Evolutionary conservation across 2,113 vertebrate species (phyloP), one percentile per base, ranked within the genome.

Genomic region (Progne subis): DNA sequence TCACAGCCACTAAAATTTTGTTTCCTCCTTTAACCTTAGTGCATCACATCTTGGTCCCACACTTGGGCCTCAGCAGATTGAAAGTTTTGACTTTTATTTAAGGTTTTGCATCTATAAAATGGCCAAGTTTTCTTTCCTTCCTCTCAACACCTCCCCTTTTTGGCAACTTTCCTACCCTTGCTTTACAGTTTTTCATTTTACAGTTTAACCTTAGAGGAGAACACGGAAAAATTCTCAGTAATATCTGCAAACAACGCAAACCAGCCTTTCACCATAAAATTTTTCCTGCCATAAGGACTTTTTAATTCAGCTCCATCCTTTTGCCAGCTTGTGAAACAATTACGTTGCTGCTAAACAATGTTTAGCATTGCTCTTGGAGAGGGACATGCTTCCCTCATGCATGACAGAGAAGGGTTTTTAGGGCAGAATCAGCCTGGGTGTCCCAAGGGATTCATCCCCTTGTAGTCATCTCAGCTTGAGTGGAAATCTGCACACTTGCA

Each of bases 91-190:
- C 50, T 94, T 83, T 95, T 93, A 90, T 86, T 96, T 95, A 90
- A 94, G 49, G 11, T 56, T 75, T 81, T 93, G 56, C 20, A 86
- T 88, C 76, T 50, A 56, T 92, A 95, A 94, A 43, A 87, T 56
- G 23, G 44, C 0, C 0, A 94, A 70, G n/a, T 88, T 96, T 92
- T 90, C 79, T 95, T 86, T 90, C 82, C 60, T 83, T 32, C 59
- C 68, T 96, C 94, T 93, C 86, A 76, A 79, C 10, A 31, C 84
- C 39, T 92, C 80, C 76, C 59, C 64, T 93, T 94, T 94, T 68
- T 97, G 94, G 93, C 93, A 93, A 72, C 39, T 91, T 93, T 91
- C 83, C 88, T 94, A 76, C 67, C 86, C 88, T 92, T 90, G 71
- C 90, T 90, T 94, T 72, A 84, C 61, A 47, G 19, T 92, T 82